Conservation (phyloP, 1,140 invertebrate species). For the Lerema accius region DNA sequence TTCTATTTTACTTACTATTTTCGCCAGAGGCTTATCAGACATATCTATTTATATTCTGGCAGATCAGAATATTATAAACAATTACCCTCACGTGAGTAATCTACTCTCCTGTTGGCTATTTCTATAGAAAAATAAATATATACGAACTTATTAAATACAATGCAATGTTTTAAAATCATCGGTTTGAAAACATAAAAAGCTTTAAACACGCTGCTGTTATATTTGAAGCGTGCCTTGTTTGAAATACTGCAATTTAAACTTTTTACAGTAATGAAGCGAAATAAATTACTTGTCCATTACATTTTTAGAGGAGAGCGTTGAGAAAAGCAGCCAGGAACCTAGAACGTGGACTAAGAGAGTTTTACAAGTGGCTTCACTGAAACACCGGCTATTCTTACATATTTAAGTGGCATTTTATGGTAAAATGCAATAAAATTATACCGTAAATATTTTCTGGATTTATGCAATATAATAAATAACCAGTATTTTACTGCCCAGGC, state of each 20-base stretch:
- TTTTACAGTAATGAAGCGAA: conserved; percentile 4
- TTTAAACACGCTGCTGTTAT: neutral
- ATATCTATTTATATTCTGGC: no score
- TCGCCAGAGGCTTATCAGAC: no score
- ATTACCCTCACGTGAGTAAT: no score
- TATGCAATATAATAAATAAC: neutral
- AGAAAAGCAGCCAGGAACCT: conserved; percentile 7
- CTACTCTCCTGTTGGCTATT: no score
- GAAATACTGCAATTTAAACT: neutral
- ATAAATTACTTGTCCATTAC: conserved; percentile 9
- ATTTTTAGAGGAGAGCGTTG: neutral
- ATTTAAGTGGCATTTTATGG: conserved; percentile 8
- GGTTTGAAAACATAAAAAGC: neutral
- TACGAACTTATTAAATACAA: neutral
- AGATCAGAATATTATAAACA: no score
- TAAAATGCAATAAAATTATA: conserved; percentile 11
- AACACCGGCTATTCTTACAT: conserved; percentile 18
- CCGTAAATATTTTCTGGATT: conserved; percentile 1
- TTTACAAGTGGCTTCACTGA: conserved; percentile 22
- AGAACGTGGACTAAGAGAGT: neutral
- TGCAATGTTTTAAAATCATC: neutral
- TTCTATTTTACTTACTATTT: no score
- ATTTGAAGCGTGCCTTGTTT: neutral
- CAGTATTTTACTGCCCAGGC: neutral
- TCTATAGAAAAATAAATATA: no score